Percentiles rank a stretch among this genome's conserved stretches.
Evolutionary conservation across 2,113 vertebrate species (phyloP).

Genomic region (Trogon melanurus): DNA sequence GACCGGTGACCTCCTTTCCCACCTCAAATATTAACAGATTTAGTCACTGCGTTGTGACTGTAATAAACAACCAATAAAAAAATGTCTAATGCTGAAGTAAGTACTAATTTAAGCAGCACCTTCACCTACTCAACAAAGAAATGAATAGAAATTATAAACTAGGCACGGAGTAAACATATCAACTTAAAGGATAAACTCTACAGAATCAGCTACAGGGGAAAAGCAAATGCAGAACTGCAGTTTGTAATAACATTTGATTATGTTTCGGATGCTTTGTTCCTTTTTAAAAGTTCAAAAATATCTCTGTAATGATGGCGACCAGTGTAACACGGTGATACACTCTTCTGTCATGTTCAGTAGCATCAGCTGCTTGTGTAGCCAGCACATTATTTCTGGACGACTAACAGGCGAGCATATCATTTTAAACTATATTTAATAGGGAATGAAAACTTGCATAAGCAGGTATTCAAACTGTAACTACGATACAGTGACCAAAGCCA

Average conservation of each 20-base stretch:
- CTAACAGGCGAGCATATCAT: conserved; percentile 40
- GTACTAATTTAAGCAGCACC: not conserved
- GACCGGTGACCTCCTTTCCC: not conserved
- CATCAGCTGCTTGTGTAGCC: conserved; percentile 41
- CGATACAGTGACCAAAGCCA: not conserved
- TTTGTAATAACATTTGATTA: not conserved
- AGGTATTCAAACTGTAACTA: conserved; percentile 58
- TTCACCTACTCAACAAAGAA: not conserved
- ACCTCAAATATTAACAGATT: conserved; percentile 14
- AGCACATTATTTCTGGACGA: conserved; percentile 39
- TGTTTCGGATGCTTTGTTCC: not conserved
- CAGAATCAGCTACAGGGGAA: not conserved
- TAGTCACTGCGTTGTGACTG: not conserved
- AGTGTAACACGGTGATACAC: not conserved
- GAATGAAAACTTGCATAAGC: conserved; percentile 51
- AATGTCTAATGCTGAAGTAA: not conserved
- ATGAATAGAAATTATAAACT: not conserved
- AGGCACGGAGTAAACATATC: conserved; percentile 5
- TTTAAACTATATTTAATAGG: conserved; percentile 55
- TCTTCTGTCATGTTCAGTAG: not conserved
- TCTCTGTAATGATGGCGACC: not conserved
- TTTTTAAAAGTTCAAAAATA: not conserved
- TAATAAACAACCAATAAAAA: not conserved
- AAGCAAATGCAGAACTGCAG: not conserved
- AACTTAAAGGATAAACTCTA: not conserved